These are phyloP conservation scores for Caenorhabditis brenneri DNA, from an alignment of 1,140 invertebrate species.

Conservation along the genomic window DNA sequence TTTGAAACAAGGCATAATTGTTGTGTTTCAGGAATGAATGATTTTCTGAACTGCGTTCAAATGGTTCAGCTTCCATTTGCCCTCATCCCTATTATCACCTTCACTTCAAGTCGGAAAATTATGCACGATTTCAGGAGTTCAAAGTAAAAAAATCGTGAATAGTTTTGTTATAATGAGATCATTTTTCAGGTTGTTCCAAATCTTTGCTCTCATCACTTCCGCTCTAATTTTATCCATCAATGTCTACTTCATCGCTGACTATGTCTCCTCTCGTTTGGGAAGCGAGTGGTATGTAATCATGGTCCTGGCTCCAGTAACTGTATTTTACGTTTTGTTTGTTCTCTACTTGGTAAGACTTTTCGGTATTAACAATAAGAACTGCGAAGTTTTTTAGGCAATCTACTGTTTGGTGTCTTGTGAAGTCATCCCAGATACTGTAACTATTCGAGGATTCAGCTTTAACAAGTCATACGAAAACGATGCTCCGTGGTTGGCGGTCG, in stretches of 20 bases:
- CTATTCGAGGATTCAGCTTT: slow-evolving; percentile 41
- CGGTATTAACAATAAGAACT: too few species aligned
- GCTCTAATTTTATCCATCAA: slow-evolving; percentile 82
- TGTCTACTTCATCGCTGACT: slow-evolving; percentile 77
- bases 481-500: slow-evolving; percentile 37
- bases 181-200: slow-evolving; percentile 61
- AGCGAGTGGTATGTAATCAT: slow-evolving; percentile 52
- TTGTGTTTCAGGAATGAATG: slow-evolving; percentile 78
- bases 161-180: not conserved
- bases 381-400: not conserved
- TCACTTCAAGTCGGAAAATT: slow-evolving; percentile 81
- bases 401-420: slow-evolving; percentile 45
- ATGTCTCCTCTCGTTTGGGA: slow-evolving; percentile 43
- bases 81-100: slow-evolving; percentile 84
- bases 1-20: not conserved
- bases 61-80: slow-evolving; percentile 74
- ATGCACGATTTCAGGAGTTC: slow-evolving; percentile 86
- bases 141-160: slow-evolving; percentile 72
- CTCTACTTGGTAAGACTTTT: slow-evolving; percentile 43
- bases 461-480: slow-evolving; percentile 41
- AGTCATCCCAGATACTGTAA: not conserved
- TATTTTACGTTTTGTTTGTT: slow-evolving; percentile 47
- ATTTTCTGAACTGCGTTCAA: slow-evolving; percentile 79
- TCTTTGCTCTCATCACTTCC: slow-evolving; percentile 71
- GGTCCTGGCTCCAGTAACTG: slow-evolving; percentile 13